Evolutionary conservation across 2,888 invertebrate species (phyloP), one percentile per base, ranked within the genome.

Genomic region (Torymus auratus): DNA sequence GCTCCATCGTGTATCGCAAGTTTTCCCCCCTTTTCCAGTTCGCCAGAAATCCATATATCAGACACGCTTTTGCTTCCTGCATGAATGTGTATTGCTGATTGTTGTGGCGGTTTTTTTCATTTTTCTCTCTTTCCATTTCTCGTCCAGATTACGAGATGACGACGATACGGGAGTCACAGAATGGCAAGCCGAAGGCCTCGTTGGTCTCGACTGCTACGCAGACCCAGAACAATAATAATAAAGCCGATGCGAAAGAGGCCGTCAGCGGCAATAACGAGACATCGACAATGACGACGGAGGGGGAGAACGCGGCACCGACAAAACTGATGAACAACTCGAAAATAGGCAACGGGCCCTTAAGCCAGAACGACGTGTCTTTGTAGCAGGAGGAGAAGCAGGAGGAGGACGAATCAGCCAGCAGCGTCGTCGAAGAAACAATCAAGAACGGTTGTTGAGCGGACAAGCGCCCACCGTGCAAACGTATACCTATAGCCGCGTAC

Each of bases 271-370:
- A 84, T 73, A 85, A 85, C 14, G 28, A 28, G 7, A 28, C 28
- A 3, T 28, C 28, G 28, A 28, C 28, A 7, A 28, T 7, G 28
- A 28, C 28, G 28, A 2, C 28, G 28, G 83, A 56, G 70, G 60
- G 77, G 41, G 58, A 82, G 14, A 75, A 65, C 20, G 1, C 50
- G 55, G 55, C 73, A 14, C 4, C 52, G 23, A 56, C 76, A 61
- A 83, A 82, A 70, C 72, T 81, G 20, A 23, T 80, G 50, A 83
- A 86, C 75, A 87, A 86, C 52, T 84, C 85, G n/a, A 90, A 86
- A 84, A 88, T 89, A 84, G 87, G 87, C 50, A 90, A 90, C 69
- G 88, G 89, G 23, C 88, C 89, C 5, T 79, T 88, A 56, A 86
- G 78, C 81, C 88, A 89, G 74, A 87, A 85, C 28, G 88, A 89